Evolutionary conservation across 2,113 vertebrate species (phyloP).

Genomic region (Glaucidium brasilianum): DNA sequence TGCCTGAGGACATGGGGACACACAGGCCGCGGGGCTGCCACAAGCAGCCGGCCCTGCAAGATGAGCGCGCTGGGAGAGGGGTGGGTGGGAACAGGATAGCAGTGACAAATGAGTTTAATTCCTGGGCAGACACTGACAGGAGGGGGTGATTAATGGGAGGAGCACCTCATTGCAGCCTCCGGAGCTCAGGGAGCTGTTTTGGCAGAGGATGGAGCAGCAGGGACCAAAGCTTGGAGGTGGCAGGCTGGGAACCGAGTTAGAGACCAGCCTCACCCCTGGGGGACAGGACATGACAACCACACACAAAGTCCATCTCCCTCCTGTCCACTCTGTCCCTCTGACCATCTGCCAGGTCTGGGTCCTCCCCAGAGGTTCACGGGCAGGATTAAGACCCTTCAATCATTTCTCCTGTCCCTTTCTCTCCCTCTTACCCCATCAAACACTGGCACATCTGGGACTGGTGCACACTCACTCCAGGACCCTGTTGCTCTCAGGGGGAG

Average conservation of each 20-base stretch:
- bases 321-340: neutral
- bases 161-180: rapidly evolving
- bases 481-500: neutral
- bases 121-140: neutral
- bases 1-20: neutral
- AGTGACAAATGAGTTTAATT: constrained; percentile 52
- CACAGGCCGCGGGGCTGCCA: rapidly evolving
- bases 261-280: neutral
- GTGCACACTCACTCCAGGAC: neutral
- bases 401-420: neutral
- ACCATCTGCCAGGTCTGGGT: neutral
- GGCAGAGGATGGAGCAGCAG: neutral
- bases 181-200: neutral
- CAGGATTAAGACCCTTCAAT: neutral
- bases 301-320: neutral
- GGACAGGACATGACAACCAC: neutral
- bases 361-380: neutral
- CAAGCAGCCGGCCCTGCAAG: neutral
- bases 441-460: rapidly evolving
- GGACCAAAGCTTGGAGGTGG: rapidly evolving
- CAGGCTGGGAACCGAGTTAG: neutral
- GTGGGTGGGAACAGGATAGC: neutral
- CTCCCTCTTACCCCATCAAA: neutral
- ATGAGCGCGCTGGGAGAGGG: neutral
- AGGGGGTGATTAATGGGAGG: constrained; percentile 42